These are phyloP conservation scores for Panulirus ornatus DNA, from an alignment of 1,140 invertebrate genomes.

Conservation along the genomic window DNA sequence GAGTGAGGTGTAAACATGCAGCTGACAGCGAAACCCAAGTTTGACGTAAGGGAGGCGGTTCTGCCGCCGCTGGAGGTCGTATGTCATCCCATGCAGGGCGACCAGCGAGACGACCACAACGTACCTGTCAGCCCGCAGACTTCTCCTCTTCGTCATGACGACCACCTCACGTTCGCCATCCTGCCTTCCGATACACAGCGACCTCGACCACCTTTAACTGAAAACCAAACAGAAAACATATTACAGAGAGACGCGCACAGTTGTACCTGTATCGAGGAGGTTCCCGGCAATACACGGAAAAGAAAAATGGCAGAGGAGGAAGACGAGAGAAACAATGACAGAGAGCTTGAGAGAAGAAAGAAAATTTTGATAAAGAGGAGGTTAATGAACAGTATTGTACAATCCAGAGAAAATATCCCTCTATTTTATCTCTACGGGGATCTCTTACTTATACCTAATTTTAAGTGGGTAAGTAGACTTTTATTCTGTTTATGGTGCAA, in stretches of 20 bases:
- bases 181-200: neutral
- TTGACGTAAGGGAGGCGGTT: neutral
- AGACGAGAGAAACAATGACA: neutral
- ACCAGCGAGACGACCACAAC: too few relatives aligned
- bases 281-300: neutral
- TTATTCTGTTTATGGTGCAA: too few relatives aligned
- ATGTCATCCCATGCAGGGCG: neutral
- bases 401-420: neutral
- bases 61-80: neutral
- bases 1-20: too few relatives aligned
- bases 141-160: too few relatives aligned
- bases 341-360: neutral
- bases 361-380: neutral
- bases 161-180: neutral
- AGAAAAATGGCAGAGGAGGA: neutral
- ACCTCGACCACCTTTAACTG: too few relatives aligned
- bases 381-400: neutral
- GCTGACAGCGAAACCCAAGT: neutral
- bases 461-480: neutral
- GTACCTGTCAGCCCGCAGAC: too few relatives aligned
- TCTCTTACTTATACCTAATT: neutral
- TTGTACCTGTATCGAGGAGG: neutral
- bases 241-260: neutral
- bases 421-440: neutral
- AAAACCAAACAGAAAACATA: too few relatives aligned